These are phyloP conservation scores for Aptenodytes patagonicus DNA, from an alignment of 2,113 vertebrate genomes.

Conservation along the genomic window DNA sequence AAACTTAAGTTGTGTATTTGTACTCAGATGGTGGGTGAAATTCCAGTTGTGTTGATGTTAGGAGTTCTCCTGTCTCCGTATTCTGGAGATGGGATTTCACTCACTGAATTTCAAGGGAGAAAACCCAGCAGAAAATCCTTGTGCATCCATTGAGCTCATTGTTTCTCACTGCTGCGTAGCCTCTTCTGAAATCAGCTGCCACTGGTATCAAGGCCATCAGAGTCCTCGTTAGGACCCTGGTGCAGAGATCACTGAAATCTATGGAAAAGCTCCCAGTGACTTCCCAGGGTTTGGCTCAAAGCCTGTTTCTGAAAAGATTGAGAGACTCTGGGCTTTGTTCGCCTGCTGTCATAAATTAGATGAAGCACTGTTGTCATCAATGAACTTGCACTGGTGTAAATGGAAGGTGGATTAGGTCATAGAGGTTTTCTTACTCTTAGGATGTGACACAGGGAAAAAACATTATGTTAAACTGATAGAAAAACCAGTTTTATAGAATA, in stretches of 20 bases:
- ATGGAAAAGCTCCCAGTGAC: background rate
- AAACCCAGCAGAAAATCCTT: background rate
- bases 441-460: background rate
- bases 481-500: background rate
- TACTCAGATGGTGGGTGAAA: background rate
- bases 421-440: background rate
- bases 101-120: background rate
- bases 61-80: background rate
- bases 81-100: background rate
- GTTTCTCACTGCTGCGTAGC: background rate
- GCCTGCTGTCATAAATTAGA: background rate
- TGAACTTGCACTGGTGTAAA: background rate
- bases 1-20: background rate
- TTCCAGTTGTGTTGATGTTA: background rate
- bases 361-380: background rate
- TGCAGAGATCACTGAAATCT: background rate
- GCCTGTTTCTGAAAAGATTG: background rate
- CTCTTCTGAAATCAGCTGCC: background rate
- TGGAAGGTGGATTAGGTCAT: background rate
- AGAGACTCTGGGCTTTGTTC: background rate
- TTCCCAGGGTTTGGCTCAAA: background rate
- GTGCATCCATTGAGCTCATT: background rate
- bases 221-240: background rate
- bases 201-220: background rate
- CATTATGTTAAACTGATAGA: background rate